Evolutionary conservation across 2,888 invertebrate species (phyloP).

Genomic region (Piscicola geometra): DNA sequence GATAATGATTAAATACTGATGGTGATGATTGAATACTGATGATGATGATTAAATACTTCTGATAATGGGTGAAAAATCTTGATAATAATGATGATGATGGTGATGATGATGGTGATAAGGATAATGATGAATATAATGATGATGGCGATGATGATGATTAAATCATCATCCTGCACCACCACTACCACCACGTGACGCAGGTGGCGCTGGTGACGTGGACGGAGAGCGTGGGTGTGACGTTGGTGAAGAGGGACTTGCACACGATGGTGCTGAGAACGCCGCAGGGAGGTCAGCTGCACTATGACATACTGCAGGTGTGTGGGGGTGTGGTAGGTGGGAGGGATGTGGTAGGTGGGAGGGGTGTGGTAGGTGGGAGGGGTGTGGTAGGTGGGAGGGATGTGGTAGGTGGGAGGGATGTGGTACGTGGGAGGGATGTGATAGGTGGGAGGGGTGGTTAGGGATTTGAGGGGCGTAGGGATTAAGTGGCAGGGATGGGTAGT

Average conservation of each 20-base stretch:
- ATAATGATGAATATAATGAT: too few relatives aligned
- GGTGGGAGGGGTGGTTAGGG: neutral
- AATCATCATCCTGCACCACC: neutral
- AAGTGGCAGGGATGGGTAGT: too few relatives aligned
- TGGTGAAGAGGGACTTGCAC: conserved; percentile 62
- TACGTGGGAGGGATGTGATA: neutral
- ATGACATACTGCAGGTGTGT: conserved; percentile 60
- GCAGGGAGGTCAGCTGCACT: conserved; percentile 57
- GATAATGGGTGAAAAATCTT: too few relatives aligned
- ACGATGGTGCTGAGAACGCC: conserved; percentile 60
- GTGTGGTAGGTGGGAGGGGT: neutral
- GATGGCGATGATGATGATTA: too few relatives aligned
- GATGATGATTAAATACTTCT: too few relatives aligned
- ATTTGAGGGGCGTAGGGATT: too few relatives aligned
- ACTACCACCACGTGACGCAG: conserved; percentile 47
- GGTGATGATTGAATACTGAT: too few relatives aligned
- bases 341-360: neutral
- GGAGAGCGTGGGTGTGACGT: conserved; percentile 66
- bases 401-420: neutral
- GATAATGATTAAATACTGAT: too few relatives aligned
- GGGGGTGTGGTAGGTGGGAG: neutral
- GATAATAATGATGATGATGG: too few relatives aligned
- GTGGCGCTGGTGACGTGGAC: conserved; percentile 72
- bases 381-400: neutral
- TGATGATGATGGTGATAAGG: too few relatives aligned